A percentile compares a stretch with the other conserved stretches of the same genome.
phyloP scores from a whole-genome alignment of 2,113 vertebrate species.

The Coturnix japonica region DNA sequence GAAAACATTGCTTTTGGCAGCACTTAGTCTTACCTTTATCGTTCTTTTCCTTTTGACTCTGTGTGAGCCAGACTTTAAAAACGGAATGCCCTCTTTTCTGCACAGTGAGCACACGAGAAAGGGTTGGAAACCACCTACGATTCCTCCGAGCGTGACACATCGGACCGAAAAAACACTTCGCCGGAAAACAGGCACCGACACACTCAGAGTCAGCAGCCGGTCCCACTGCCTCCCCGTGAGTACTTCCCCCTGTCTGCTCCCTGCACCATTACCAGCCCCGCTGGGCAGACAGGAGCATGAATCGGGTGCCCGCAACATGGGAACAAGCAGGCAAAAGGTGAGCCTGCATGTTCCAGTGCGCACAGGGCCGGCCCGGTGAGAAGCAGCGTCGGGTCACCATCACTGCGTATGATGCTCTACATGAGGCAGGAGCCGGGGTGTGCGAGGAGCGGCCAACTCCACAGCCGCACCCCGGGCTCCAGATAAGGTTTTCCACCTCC shows the following conservation, averaged over 20 bases:
- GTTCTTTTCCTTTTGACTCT: neutral
- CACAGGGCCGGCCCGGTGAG: neutral
- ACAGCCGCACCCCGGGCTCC: neutral
- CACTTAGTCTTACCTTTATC: fast-evolving
- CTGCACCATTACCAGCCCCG: fast-evolving
- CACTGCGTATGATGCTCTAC: too few species aligned
- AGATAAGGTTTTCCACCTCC: neutral
- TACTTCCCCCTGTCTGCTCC: neutral
- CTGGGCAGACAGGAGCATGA: neutral
- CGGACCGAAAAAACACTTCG: neutral
- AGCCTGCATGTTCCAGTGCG: neutral
- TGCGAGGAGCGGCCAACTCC: too few species aligned
- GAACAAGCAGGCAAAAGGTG: neutral
- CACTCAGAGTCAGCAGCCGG: neutral
- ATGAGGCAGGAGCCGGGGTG: too few species aligned
- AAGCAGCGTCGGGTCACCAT: neutral
- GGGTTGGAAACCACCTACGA: slow-evolving; percentile 42
- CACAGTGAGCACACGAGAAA: neutral
- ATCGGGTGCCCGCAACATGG: neutral
- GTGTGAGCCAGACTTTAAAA: neutral
- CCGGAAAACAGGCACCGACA: neutral
- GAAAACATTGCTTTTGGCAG: neutral
- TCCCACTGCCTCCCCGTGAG: slow-evolving; percentile 11
- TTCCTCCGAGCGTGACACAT: neutral
- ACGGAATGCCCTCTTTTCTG: neutral